Evolutionary conservation across 2,888 invertebrate species (phyloP), one percentile per base, ranked within the genome.

Genomic region (Melanophora roralis): DNA sequence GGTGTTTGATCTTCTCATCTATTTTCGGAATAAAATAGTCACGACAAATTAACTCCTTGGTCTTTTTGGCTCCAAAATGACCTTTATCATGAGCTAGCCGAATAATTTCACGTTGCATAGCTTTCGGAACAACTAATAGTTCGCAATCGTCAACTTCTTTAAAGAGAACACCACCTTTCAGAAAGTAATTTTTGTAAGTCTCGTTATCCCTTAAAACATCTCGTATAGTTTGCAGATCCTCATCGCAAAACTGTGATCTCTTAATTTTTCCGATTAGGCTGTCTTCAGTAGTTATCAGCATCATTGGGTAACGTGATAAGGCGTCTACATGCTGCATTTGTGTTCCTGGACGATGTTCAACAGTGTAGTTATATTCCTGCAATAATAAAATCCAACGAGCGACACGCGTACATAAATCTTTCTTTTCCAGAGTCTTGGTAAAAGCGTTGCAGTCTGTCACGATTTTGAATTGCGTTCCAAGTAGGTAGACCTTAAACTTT

Each of bases 401-500:
- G 8, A 85, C 81, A 62, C 81, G 64, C 19, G 78, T 64, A 19
- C 72, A 73, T 47, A 82, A 38, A 36, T 83, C 82, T 65, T 49
- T 76, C 19, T 81, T 82, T 1, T 73, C 67, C 32, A 83, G 64
- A 1, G 83, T 81, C 43, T 77, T 75, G 7, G 73, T 47, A 8
- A 83, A 83, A 0, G 83, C 82, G 16, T 75, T 74, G 43, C 82
- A 78, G 27, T 80, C 80, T 1, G 77, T 82, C 5, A 80, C 59
- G 16, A 78, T 19, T 59, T 78, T 78, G n/a, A 79, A 74, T 40
- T 45, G 59, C 4, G 62, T 43, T 16, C 82, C 82, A 0, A 85
- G 27, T 0, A 83, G n/a, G 80, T 84, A 84, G 9, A 82, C 71
- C 9, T 83, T 64, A 67, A 83, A 85, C 45, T 82, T 85, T 14